Base-by-base conservation (phyloP, 2,113 vertebrate genomes). In the Abramis brama region DNA sequence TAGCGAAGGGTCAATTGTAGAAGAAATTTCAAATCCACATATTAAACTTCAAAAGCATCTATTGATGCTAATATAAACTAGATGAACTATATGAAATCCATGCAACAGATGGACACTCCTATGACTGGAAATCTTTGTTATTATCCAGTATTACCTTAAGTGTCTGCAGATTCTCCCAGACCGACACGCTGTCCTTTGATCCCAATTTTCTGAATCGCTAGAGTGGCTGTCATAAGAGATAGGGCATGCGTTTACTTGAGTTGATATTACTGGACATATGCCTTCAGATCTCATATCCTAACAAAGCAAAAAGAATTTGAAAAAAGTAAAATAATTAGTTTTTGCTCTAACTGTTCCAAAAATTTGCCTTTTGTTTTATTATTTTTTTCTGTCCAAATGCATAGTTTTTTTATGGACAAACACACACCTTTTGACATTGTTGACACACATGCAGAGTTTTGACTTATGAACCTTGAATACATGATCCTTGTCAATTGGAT, bases 181-280 rank as follows among this genome's bases (percentile, higher is more conserved):
- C 93, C 95, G 95, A 94, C 94, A 96, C 92, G 94, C 95, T 90
- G 96, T 94, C 94, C 95, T 96, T 93, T 94, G 94, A 94, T 97
- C 96, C 92, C 96, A 96, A 91, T 96, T 96, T 94, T 97, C 96
- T 89, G 96, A 96, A 91, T 97, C 96, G 84, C 96, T 97, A 94
- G 96, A 97, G 94, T 97, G 97, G 96, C 95, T 96, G 93, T 97
- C 96, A 95, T 97, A 96, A 92, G 95, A 95, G 93, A 95, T 94
- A 92, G 95, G 95, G 89, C 94, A 95, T 94, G 94, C 95, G 3
- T 33, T 33, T 33, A 33, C 33, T 33, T 33, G 33, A 57, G 50
- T 81, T 84, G 19, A 62, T 36, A 68, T 86, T 66, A 64, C 13
- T 45, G n/a, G 30, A 47, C 43, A 25, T n/a, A 19, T 8, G 45